These are phyloP conservation scores for Exaiptasia diaphana DNA, from an alignment of 64 coral and sea anemone genomes.

Conservation along the genomic window DNA sequence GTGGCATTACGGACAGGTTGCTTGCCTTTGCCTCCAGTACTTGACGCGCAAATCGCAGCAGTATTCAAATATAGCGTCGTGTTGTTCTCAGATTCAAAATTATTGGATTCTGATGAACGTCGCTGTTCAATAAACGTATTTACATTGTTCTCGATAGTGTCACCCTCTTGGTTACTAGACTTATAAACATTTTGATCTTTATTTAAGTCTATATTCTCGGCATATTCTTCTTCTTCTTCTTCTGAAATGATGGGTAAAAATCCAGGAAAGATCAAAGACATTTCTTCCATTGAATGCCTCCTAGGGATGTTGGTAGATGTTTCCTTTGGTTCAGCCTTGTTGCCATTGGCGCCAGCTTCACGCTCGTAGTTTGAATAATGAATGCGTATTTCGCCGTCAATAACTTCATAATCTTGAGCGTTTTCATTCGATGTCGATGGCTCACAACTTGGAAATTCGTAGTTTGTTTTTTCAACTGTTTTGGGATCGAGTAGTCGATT, in stretches of 20 bases:
- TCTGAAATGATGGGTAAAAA: constrained; percentile 73
- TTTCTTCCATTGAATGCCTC: constrained; percentile 87
- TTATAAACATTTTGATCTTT: not conserved
- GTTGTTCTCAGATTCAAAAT: not conserved
- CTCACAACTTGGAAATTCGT: not conserved
- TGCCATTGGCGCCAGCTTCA: not conserved
- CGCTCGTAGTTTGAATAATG: constrained; percentile 73
- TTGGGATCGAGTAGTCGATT: constrained; percentile 42
- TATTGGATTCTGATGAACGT: not conserved
- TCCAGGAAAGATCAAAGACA: constrained; percentile 83
- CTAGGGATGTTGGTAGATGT: not conserved
- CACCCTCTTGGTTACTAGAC: not conserved
- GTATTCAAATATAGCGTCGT: too few species aligned
- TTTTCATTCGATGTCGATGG: not conserved
- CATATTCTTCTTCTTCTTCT: constrained; percentile 61
- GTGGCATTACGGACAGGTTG: too few species aligned
- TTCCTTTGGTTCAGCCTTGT: not conserved
- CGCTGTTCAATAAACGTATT: too few species aligned
- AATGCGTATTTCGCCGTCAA: constrained; percentile 75
- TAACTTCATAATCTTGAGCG: constrained; percentile 33
- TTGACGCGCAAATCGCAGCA: too few species aligned
- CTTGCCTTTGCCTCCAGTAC: too few species aligned
- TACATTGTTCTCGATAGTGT: not conserved
- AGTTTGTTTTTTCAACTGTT: not conserved
- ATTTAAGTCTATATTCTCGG: not conserved